Percentiles rank a stretch among this genome's conserved stretches.
Conservation (phyloP, 2,888 invertebrate genomes). For the Stenodera caucasica region DNA sequence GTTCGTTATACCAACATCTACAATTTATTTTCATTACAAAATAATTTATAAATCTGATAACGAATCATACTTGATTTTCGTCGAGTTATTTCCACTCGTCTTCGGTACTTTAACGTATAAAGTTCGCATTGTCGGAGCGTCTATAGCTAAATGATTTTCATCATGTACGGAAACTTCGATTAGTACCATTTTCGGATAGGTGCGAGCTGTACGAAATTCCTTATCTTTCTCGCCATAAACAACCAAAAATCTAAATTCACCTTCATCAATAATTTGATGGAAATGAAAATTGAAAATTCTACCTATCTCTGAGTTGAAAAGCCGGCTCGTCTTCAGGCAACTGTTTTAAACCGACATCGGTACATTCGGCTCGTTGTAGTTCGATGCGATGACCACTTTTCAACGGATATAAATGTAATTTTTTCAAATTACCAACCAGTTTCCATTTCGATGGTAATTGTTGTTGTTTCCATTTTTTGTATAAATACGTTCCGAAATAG, state of each 20-base stretch:
- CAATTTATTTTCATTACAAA: not conserved
- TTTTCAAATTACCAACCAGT: constrained; percentile 46
- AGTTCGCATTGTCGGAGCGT: constrained; percentile 56
- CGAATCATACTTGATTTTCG: not conserved
- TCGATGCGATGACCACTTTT: constrained; percentile 52
- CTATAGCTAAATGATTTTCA: constrained; percentile 52
- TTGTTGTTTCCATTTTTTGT: constrained; percentile 39
- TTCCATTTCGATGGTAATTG: constrained; percentile 48
- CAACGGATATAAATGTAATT: constrained; percentile 50
- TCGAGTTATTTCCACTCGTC: constrained; percentile 31
- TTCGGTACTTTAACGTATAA: constrained; percentile 54
- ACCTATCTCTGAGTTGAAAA: constrained; percentile 48
- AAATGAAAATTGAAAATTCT: constrained; percentile 6
- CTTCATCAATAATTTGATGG: constrained; percentile 14
- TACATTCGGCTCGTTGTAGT: constrained; percentile 45
- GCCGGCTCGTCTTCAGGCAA: constrained; percentile 36
- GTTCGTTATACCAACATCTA: constrained; percentile 38
- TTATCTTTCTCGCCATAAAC: constrained; percentile 53
- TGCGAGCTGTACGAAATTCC: constrained; percentile 54
- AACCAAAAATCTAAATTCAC: constrained; percentile 51
- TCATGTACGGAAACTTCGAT: constrained; percentile 55
- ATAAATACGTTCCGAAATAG: constrained; percentile 35
- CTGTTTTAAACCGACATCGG: constrained; percentile 46
- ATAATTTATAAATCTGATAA: no score
- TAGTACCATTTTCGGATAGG: constrained; percentile 56